These are phyloP conservation scores for Ceratina japonica DNA, from an alignment of 1,140 invertebrate species.

Conservation along the genomic window DNA sequence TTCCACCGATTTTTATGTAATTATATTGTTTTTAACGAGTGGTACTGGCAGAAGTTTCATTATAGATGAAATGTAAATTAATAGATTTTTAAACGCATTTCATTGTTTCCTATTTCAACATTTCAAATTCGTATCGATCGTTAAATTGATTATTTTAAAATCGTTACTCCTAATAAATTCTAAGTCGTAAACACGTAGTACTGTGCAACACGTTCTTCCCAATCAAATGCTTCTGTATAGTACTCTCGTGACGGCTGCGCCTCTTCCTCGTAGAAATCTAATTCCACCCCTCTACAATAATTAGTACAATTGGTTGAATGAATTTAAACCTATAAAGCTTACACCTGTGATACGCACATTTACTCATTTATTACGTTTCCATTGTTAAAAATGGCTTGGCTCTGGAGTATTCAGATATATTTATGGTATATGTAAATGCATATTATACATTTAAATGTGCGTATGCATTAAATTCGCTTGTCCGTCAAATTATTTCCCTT, in stretches of 20 bases:
- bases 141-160: no score
- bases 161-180: no score
- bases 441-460: no score
- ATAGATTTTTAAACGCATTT: not conserved
- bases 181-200: no score
- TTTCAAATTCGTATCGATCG: not conserved
- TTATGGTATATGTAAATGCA: no score
- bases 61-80: no score
- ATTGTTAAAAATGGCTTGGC: not conserved
- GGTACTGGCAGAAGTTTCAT: no score
- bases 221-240: not conserved
- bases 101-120: not conserved
- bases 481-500: no score
- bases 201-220: not conserved
- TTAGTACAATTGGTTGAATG: slow-evolving; percentile 40
- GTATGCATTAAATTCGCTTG: no score
- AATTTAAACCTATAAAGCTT: slow-evolving; percentile 41
- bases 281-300: slow-evolving; percentile 36
- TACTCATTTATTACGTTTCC: slow-evolving; percentile 3
- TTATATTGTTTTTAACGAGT: no score
- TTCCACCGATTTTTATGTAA: no score
- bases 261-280: slow-evolving; percentile 30
- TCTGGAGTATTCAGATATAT: not conserved
- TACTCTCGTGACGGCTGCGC: not conserved
- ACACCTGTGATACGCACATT: not conserved